Evolutionary conservation across 2,797 vertebrate species (phyloP).

Genomic region (Selene dorsalis): DNA sequence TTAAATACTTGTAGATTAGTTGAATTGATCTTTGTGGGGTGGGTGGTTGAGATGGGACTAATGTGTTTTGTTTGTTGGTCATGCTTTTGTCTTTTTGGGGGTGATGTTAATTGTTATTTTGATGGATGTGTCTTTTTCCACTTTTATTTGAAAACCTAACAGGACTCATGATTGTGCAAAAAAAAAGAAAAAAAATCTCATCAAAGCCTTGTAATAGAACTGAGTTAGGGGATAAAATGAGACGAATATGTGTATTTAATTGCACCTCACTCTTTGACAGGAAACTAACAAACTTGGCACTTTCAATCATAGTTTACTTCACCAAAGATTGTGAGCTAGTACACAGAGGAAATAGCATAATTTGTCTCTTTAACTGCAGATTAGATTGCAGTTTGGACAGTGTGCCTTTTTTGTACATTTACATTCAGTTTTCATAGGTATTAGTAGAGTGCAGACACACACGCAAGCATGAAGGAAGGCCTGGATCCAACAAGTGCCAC

Average conservation of each 20-base stretch:
- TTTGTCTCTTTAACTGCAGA: conserved; percentile 90
- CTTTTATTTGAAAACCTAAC: conserved; percentile 88
- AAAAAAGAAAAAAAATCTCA: conserved; percentile 81
- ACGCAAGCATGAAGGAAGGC: conserved; percentile 92
- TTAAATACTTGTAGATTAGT: conserved; percentile 88
- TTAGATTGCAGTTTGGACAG: conserved; percentile 93
- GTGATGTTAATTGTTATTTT: conserved; percentile 85
- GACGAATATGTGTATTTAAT: conserved; percentile 84
- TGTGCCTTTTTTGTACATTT: conserved; percentile 99
- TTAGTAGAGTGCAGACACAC: conserved; percentile 90
- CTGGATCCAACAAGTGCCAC: conserved; percentile 95
- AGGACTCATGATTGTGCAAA: conserved; percentile 87
- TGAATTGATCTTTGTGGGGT: conserved; percentile 79
- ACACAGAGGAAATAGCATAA: conserved; percentile 68
- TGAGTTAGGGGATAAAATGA: conserved; percentile 77
- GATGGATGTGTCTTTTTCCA: conserved; percentile 68
- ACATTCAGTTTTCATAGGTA: conserved; percentile 90
- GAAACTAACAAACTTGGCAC: conserved; percentile 91
- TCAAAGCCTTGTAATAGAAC: conserved; percentile 86
- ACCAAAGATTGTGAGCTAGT: conserved; percentile 97
- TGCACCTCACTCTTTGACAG: conserved; percentile 89
- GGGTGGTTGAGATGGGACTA: conserved; percentile 60
- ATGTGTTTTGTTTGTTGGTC: conserved; percentile 69
- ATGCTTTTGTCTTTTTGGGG: conserved; percentile 78
- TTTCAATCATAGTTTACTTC: conserved; percentile 93